A percentile compares a stretch with the other conserved stretches of the same genome.
Evolutionary conservation across 2,113 vertebrate genomes (phyloP).

Genomic region (Amblyopsis rosae): DNA sequence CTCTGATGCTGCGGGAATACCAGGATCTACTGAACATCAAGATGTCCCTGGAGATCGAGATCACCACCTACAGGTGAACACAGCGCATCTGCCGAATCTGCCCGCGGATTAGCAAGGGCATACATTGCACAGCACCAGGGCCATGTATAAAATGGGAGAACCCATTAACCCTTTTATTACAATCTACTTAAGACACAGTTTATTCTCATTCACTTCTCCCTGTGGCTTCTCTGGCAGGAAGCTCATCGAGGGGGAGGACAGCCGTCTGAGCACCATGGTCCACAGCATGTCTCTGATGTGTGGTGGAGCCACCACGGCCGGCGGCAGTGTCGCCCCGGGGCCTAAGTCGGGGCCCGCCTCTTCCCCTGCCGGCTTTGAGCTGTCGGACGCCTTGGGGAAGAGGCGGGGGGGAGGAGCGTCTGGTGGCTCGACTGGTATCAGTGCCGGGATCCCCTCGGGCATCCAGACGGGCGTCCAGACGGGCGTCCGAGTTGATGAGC

Average conservation of each 20-base stretch:
- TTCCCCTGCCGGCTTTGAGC: not conserved
- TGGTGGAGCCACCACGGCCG: conserved; percentile 10
- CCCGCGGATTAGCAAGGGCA: no score
- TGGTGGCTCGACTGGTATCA: not conserved
- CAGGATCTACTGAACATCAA: conserved; percentile 79
- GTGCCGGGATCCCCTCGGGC: not conserved
- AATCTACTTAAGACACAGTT: no score
- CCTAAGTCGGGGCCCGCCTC: not conserved
- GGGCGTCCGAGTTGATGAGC: conserved; percentile 28
- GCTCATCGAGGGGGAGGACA: conserved; percentile 79
- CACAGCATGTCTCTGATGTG: conserved; percentile 44
- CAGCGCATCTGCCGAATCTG: no score
- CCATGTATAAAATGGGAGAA: no score
- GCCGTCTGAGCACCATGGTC: conserved; percentile 68
- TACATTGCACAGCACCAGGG: no score
- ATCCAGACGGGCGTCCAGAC: conserved; percentile 25
- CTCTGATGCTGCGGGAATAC: conserved; percentile 75
- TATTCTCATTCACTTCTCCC: not conserved
- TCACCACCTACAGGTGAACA: conserved; percentile 77
- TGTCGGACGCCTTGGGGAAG: not conserved
- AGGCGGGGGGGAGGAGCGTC: conserved; percentile 11
- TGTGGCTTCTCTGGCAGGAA: conserved; percentile 60
- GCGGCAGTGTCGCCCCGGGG: not conserved
- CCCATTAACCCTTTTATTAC: no score
- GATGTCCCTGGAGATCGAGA: conserved; percentile 81